Base-by-base conservation (phyloP, 1,140 invertebrate genomes). In the Aphidius ervi region DNA sequence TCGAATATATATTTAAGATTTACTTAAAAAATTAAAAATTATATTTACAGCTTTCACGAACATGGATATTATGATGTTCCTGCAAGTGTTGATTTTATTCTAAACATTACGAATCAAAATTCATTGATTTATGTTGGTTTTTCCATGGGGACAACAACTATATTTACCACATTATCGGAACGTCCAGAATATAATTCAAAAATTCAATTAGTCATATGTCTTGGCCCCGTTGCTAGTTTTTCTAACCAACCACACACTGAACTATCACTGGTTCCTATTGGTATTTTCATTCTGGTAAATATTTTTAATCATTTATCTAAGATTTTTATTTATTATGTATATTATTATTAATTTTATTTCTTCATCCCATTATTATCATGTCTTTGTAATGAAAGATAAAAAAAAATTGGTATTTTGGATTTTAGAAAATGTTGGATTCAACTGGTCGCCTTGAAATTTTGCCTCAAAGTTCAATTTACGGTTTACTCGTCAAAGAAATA, bases 121-220 rank as follows among this genome's bases (percentile, higher is more conserved):
- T 76, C 85, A 61, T 59, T 91, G 3, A 82, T 82, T 65, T 86
- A 85, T 39, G 71, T 86, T 23, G 87, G 86, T 6, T 86, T 90
- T 71, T 87, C 86, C 1, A 84, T 91, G 75, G 90, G 90, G 5
- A 87, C 84, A 4, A 82, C 81, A 0, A 64, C 75, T 0, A 82
- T 82, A 57, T 88, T 77, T 56, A 70, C 75, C 4, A 58, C 76
- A 61, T 77, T 79, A 45, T 82, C 82, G 2, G 70, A 80, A 63
- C 65, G 65, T 45, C 81, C 83, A 0, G 80, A 85, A 55, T 87
- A 85, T 61, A 85, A 85, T 64, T 64, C 74, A 0, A 85, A 85
- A 70, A 73, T 86, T 46, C 71, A 68, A 48, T 59, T 80, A 8
- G 67, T 75, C 61, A 65, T 86, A 42, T 78, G 82, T 10, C 69